Percentiles rank a stretch among this genome's conserved stretches.
Conservation (phyloP, 2,113 vertebrate species). For the Nematolebias whitei region DNA sequence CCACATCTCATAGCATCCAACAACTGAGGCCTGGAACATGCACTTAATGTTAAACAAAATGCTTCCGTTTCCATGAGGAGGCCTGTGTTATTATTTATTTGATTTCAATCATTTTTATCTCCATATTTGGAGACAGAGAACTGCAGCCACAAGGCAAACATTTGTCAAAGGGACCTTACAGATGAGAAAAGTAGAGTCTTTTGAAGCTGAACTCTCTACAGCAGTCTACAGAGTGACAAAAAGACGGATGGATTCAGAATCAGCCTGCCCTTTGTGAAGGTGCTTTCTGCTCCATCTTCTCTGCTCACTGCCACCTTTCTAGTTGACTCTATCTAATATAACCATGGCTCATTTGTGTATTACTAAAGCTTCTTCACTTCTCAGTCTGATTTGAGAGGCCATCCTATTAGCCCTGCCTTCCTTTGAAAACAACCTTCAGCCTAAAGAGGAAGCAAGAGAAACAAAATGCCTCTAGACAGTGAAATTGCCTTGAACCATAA, state of each 20-base stretch:
- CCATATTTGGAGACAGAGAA: constrained; percentile 25
- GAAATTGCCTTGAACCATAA: constrained; percentile 80
- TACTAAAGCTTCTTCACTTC: constrained; percentile 44
- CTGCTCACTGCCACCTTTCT: constrained; percentile 46
- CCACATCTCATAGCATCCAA: too few relatives aligned
- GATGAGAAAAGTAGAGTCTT: constrained; percentile 29
- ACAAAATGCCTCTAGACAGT: constrained; percentile 58
- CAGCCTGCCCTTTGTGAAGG: constrained; percentile 14
- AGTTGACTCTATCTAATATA: constrained; percentile 56
- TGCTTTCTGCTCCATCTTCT: constrained; percentile 35
- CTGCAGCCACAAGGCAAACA: constrained; percentile 30
- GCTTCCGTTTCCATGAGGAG: too few relatives aligned
- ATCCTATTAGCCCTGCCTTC: constrained; percentile 44
- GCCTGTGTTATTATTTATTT: too few relatives aligned
- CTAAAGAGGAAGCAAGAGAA: background rate
- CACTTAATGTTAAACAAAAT: too few relatives aligned
- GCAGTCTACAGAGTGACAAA: constrained; percentile 37
- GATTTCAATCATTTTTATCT: too few relatives aligned
- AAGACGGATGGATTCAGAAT: constrained; percentile 34
- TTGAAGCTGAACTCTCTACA: constrained; percentile 28
- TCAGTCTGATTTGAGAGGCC: constrained; percentile 43
- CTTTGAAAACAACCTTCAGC: constrained; percentile 59
- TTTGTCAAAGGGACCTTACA: constrained; percentile 48
- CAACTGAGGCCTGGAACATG: too few relatives aligned
- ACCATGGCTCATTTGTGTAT: constrained; percentile 51